Percentiles rank a stretch among this genome's conserved stretches.
Evolutionary conservation across 2,113 vertebrate species (phyloP).

Genomic region (Atractosteus spatula): DNA sequence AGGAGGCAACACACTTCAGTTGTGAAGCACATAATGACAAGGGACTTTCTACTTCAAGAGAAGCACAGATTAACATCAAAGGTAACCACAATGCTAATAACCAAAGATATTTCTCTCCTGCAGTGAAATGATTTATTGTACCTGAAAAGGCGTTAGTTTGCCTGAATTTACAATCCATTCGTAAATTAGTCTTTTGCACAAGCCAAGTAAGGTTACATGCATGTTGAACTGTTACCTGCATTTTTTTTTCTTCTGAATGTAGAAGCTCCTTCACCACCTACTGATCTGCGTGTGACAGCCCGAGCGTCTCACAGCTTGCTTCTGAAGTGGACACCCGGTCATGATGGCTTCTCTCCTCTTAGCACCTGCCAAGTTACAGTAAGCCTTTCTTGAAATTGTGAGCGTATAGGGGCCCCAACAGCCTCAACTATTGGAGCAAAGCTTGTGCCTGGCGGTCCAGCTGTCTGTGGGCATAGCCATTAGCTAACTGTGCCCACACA

Average conservation of each 20-base stretch:
- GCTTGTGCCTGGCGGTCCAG: too few relatives aligned
- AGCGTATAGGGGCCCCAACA: too few relatives aligned
- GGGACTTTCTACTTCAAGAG: conserved; percentile 78
- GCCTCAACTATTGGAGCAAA: too few relatives aligned
- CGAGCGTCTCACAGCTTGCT: conserved; percentile 61
- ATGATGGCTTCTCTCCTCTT: conserved; percentile 81
- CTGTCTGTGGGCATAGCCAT: too few relatives aligned
- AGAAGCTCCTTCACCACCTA: conserved; percentile 56
- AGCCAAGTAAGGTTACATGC: too few relatives aligned
- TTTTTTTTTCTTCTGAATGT: background rate
- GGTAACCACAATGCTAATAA: conserved; percentile 55
- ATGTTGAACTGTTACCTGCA: too few relatives aligned
- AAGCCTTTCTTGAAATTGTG: conserved; percentile 22
- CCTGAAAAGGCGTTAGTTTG: too few relatives aligned
- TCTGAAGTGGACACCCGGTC: conserved; percentile 82
- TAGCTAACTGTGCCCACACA: too few relatives aligned
- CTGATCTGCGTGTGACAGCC: conserved; percentile 55
- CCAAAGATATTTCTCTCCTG: too few relatives aligned
- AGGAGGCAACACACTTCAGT: conserved; percentile 72
- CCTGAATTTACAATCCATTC: too few relatives aligned
- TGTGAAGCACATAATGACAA: conserved; percentile 87
- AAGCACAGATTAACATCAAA: conserved; percentile 83
- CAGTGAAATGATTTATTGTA: too few relatives aligned
- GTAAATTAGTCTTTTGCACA: too few relatives aligned
- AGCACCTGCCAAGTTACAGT: conserved; percentile 77